Percentiles rank a stretch among this genome's conserved stretches.
Evolutionary conservation across 2,113 vertebrate species (phyloP).

Genomic region (Forbesichthys papilliferus): DNA sequence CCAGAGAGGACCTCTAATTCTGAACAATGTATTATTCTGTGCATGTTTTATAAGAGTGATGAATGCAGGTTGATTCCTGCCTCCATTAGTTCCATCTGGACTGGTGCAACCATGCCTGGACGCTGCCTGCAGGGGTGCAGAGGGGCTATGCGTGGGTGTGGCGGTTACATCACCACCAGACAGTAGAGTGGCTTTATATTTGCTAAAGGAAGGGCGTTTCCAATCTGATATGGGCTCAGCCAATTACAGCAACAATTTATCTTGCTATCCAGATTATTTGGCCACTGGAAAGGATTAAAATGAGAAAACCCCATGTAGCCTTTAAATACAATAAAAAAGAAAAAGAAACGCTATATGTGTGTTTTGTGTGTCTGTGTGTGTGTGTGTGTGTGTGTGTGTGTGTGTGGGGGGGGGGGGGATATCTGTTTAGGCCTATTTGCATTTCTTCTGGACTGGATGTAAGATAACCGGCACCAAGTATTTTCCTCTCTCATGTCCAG

Average conservation of each 20-base stretch:
- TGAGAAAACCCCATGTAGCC: no score
- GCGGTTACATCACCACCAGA: no score
- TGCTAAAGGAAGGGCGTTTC: no score
- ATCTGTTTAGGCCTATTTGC: not conserved
- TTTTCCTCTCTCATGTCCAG: conserved; percentile 39
- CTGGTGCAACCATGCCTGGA: not conserved
- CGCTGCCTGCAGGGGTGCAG: not conserved
- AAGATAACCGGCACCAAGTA: conserved; percentile 29
- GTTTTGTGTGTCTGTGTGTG: not conserved
- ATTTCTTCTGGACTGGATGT: no score
- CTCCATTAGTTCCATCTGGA: conserved; percentile 22
- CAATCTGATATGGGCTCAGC: no score
- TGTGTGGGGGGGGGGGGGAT: not conserved
- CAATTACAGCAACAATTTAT: no score
- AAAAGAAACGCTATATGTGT: no score
- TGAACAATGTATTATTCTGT: not conserved
- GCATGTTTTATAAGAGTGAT: not conserved
- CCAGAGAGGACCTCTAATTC: no score
- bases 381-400: not conserved
- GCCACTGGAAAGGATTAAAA: no score
- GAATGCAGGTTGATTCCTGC: not conserved
- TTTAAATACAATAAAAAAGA: no score
- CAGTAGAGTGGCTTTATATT: no score
- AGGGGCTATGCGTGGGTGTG: not conserved
- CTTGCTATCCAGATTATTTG: no score